Evolutionary conservation across 2,113 vertebrate species (phyloP).

Genomic region (Seriola rivoliana): DNA sequence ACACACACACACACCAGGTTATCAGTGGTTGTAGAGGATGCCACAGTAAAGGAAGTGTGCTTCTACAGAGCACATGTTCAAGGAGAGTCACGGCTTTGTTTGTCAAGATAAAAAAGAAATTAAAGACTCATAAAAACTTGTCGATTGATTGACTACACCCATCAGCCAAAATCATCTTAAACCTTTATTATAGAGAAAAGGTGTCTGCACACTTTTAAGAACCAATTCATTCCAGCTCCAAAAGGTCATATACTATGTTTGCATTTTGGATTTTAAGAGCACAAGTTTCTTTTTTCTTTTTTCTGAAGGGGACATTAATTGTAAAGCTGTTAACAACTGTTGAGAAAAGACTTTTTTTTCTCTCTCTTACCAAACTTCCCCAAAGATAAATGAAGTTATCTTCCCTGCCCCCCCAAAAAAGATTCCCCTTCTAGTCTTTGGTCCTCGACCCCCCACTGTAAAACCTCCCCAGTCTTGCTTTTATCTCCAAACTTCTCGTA

Average conservation of each 20-base stretch:
- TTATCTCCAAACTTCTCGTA: constrained; percentile 73
- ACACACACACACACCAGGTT: constrained; percentile 36
- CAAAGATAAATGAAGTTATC: constrained; percentile 70
- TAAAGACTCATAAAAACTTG: constrained; percentile 65
- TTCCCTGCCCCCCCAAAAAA: constrained; percentile 16
- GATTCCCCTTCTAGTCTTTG: constrained; percentile 20
- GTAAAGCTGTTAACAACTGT: background rate
- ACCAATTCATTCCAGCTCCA: no score
- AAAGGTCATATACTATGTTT: no score
- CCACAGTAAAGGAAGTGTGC: constrained; percentile 57
- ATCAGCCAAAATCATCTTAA: background rate
- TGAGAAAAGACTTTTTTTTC: background rate
- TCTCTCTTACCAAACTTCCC: constrained; percentile 4
- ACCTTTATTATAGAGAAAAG: background rate
- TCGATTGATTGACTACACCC: constrained; percentile 24
- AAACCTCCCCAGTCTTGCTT: constrained; percentile 66
- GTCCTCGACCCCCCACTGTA: constrained; percentile 55
- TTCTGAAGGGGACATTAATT: background rate
- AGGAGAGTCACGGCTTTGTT: constrained; percentile 56
- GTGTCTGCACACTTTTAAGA: no score
- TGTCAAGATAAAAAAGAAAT: constrained; percentile 45
- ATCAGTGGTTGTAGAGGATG: constrained; percentile 56
- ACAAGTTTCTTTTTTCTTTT: background rate
- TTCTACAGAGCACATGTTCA: constrained; percentile 77
- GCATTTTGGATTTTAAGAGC: background rate